Evolutionary conservation across 1,140 invertebrate species (phyloP), one percentile per base, ranked within the genome.

Genomic region (Brachionus rotundiformis): DNA sequence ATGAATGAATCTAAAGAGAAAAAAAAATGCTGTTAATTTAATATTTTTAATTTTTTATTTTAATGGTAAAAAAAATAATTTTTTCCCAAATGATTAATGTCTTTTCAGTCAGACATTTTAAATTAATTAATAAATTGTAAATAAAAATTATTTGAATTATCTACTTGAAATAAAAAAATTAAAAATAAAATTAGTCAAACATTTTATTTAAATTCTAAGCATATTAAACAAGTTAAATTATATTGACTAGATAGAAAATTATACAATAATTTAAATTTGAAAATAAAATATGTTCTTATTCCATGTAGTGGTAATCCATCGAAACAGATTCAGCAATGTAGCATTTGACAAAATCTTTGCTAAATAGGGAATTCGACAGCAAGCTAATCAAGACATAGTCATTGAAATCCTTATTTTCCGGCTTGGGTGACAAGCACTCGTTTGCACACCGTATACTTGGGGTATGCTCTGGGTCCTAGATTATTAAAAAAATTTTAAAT

Each of bases 261-360:
- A 10, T 39, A 39, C 36, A 39, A 54, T 19, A 7, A 54, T 19
- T 8, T 54, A 54, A 19, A 6, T 23, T 19, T 19, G 11, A 47
- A 25, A n/a, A 73, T 7, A 7, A 5, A 44, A 73, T 44, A 73
- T 10, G 13, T 73, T n/a, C 1, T 23, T 73, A 73, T 25, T 73
- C 68, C 73, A 47, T 33, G 33, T 79, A 79, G 44, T 13, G 23
- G 31, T 59, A 79, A 59, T 79, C 59, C 16, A 33, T 29, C 5
- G 29, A n/a, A 0, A 79, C 11, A 13, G 47, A 79, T 36, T 63
- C 33, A 23, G 19, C 41, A 10, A 79, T 13, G 25, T 27, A 79
- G 36, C 76, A 79, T 33, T 63, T 54, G 31, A 63, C 47, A 63
- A 79, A 79, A 36, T 79, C 36, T 79, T 79, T 79, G 47, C 54